Percentiles rank a stretch among this genome's conserved stretches.
Evolutionary conservation across 1,140 invertebrate genomes (phyloP).

Genomic region (Leucophenga varia): DNA sequence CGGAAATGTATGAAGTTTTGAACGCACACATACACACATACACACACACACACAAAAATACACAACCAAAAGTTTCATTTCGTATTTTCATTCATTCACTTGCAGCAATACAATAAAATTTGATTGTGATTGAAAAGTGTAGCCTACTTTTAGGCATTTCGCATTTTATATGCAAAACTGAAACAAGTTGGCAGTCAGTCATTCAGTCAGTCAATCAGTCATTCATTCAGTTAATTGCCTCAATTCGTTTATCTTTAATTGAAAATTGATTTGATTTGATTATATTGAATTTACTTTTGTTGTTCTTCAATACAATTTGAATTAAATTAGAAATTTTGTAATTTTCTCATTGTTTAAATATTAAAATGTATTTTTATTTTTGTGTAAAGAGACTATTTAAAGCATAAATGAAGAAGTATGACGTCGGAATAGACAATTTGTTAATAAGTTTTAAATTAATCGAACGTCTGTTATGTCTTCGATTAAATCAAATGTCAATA

Average conservation of each 20-base stretch:
- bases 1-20: slow-evolving; percentile 34
- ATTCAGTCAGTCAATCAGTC: too few relatives aligned
- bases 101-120: slow-evolving; percentile 35
- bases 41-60: background rate
- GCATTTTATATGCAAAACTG: slow-evolving; percentile 53
- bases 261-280: slow-evolving; percentile 50
- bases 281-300: slow-evolving; percentile 10
- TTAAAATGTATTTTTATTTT: slow-evolving; percentile 1
- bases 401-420: too few relatives aligned
- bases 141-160: slow-evolving; percentile 48
- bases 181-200: slow-evolving; percentile 42
- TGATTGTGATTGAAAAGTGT: slow-evolving; percentile 54
- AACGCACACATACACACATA: slow-evolving; percentile 1
- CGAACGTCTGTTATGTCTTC: too few relatives aligned
- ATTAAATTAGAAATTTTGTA: slow-evolving; percentile 1
- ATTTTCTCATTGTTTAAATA: too few relatives aligned
- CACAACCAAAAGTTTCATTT: background rate
- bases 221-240: too few relatives aligned
- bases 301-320: background rate
- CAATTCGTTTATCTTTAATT: slow-evolving; percentile 38
- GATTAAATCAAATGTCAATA: too few relatives aligned
- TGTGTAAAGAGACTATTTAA: too few relatives aligned
- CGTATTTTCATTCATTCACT: background rate
- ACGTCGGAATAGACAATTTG: too few relatives aligned
- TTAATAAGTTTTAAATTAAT: too few relatives aligned